phyloP scores from a whole-genome alignment of 2,888 invertebrate genomes.

The Macropis europaea region DNA sequence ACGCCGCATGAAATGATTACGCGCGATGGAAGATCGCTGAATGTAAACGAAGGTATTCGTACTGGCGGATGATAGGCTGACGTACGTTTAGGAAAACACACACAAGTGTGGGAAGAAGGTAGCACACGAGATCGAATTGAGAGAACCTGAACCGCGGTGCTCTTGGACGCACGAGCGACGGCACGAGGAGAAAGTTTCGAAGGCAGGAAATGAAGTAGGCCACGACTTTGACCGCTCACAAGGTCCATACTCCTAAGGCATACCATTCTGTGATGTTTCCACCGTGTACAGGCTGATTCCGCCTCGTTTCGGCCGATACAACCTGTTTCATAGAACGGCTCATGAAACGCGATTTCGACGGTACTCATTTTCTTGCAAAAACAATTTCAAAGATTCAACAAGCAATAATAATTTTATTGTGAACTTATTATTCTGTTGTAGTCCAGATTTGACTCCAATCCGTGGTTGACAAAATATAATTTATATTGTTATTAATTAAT shows the following conservation, averaged over 20 bases:
- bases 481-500: too few relatives aligned
- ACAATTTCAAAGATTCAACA: too few relatives aligned
- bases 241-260: slow-evolving; percentile 75
- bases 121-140: slow-evolving; percentile 39
- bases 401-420: too few relatives aligned
- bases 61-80: neutral
- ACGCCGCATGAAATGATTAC: slow-evolving; percentile 27
- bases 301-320: neutral
- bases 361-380: neutral
- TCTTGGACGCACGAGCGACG: slow-evolving; percentile 57
- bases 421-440: too few relatives aligned
- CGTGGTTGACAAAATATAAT: too few relatives aligned
- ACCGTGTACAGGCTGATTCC: slow-evolving; percentile 9
- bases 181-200: slow-evolving; percentile 77
- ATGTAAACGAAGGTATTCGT: neutral
- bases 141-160: slow-evolving; percentile 31
- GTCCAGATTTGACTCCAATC: too few relatives aligned
- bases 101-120: slow-evolving; percentile 11
- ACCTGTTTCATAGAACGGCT: neutral
- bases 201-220: slow-evolving; percentile 78
- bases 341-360: neutral
- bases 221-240: slow-evolving; percentile 80
- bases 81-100: neutral
- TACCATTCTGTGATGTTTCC: slow-evolving; percentile 40
- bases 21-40: neutral